phyloP scores from a whole-genome alignment of 2,888 invertebrate genomes.

The Pachycephus smyrnensis region DNA sequence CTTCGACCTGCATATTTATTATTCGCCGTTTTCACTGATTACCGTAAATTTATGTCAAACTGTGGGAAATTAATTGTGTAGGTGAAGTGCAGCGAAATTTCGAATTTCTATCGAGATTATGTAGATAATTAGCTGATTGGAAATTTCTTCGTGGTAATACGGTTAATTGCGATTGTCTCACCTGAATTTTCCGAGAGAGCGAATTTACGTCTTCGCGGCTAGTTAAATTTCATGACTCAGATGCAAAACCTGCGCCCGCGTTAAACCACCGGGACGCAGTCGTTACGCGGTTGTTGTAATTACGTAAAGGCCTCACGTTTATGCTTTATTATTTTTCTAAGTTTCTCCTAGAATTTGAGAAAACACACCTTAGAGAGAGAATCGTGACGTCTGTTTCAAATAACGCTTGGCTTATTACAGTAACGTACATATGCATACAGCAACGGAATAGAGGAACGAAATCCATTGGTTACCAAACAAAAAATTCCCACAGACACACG shows the following conservation, averaged over 20 bases:
- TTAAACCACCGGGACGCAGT: not conserved
- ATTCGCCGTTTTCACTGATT: too few relatives aligned
- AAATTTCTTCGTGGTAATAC: not conserved
- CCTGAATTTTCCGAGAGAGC: not conserved
- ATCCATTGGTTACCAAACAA: too few relatives aligned
- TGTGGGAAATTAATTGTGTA: not conserved
- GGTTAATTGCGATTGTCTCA: not conserved
- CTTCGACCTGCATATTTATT: not conserved
- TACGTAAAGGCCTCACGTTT: slow-evolving; percentile 25
- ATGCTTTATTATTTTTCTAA: not conserved
- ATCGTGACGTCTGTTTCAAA: too few relatives aligned
- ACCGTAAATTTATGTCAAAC: too few relatives aligned
- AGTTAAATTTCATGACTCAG: not conserved
- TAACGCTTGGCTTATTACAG: too few relatives aligned
- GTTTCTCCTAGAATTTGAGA: not conserved
- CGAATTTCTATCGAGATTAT: not conserved
- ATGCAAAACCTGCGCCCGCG: not conserved
- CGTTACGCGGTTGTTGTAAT: slow-evolving; percentile 4
- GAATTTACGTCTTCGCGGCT: not conserved
- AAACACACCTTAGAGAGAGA: too few relatives aligned
- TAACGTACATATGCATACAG: too few relatives aligned
- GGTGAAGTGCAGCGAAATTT: not conserved
- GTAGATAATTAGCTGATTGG: not conserved
- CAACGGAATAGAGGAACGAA: too few relatives aligned
- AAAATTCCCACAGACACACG: too few relatives aligned